Evolutionary conservation across 2,113 vertebrate species (phyloP), one percentile per base, ranked within the genome.

Genomic region (Tenrec ecaudatus): DNA sequence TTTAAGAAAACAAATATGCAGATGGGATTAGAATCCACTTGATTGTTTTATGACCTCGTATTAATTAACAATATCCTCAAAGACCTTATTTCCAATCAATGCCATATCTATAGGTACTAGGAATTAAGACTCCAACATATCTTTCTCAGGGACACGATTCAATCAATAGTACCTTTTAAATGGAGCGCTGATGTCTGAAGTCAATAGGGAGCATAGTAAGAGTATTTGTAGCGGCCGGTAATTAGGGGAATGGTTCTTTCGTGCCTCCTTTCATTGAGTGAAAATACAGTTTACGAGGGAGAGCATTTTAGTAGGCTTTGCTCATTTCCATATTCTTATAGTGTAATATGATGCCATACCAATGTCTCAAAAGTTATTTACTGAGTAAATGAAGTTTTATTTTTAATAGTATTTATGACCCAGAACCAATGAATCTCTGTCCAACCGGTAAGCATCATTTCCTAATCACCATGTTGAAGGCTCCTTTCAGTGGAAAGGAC

Each of bases 321-420:
- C 40, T 88, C 29, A 29, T 33, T 80, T 33, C 11, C 47, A 53
- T 53, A 53, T 53, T 53, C 47, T 14, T 53, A 53, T 53, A 12
- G 47, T 66, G 27, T 62, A 36, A n/a, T 47, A 38, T 19, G 64
- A 14, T 29, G 20, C 73, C 43, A n/a, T 22, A 86, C 6, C 20
- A 66, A 75, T 40, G 11, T 16, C n/a, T 80, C 43, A 64, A 85
- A 87, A 85, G 43, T 78, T 91, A 83, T 91, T 91, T 84, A 15
- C 57, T 62, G 76, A 69, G 62, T 57, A 79, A 88, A 75, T n/a
- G 15, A 57, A 53, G 9, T 53, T 53, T 89, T 31, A 38, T 29
- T 92, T 58, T 76, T 81, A 68, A 60, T 86, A 6, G 43, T n/a
- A 43, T 75, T 89, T 23, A 40, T 86, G 20, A 68, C 6, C 6